Conservation (phyloP, 2,797 vertebrate genomes). For the Oreochromis mossambicus region DNA sequence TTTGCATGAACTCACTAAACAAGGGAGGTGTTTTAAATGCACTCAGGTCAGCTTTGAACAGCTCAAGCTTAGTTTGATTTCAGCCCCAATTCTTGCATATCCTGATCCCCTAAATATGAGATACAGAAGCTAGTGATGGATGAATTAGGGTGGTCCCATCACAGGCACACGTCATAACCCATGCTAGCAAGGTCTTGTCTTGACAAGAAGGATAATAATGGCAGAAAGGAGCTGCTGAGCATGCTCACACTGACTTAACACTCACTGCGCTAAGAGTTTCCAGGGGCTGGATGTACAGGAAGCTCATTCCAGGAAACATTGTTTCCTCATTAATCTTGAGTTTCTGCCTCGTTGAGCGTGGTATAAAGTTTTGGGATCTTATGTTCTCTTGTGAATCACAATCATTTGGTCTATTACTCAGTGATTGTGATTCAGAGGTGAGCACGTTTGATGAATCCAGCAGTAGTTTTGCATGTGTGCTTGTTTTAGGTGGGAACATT, state of each 20-base stretch:
- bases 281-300: not conserved
- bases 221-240: not conserved
- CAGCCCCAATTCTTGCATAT: not conserved
- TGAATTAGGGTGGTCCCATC: not conserved
- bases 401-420: not conserved
- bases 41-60: not conserved
- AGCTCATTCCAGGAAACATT: fast-evolving
- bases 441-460: fast-evolving
- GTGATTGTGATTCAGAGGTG: not conserved
- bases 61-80: not conserved
- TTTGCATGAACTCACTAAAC: not conserved
- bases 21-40: not conserved
- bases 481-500: not conserved
- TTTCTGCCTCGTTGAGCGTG: not conserved
- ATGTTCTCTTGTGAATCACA: not conserved
- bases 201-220: not conserved
- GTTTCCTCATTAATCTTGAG: not conserved
- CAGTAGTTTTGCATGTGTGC: fast-evolving
- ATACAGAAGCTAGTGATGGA: fast-evolving
- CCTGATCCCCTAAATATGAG: fast-evolving
- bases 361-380: not conserved
- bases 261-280: not conserved
- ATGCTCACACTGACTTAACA: not conserved
- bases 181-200: not conserved
- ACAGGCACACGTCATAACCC: not conserved